Evolutionary conservation across 2,888 invertebrate species (phyloP), one percentile per base, ranked within the genome.

Genomic region (Odontocolon sp.): DNA sequence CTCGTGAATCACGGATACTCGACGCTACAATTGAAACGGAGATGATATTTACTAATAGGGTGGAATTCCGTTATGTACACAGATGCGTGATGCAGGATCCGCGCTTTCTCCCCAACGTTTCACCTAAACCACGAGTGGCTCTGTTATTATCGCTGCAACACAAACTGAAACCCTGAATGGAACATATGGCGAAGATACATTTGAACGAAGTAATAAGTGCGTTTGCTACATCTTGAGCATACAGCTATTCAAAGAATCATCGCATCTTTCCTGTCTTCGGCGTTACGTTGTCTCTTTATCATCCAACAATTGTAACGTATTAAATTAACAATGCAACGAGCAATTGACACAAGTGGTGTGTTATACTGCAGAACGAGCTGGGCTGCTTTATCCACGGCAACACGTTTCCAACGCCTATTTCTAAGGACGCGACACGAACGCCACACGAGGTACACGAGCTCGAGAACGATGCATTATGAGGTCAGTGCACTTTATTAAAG

Each of bases 341-440:
- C 68, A 69, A 69, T 74, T 74, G 68, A 74, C 74, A 74, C 74
- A 74, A 74, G 74, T 74, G 74, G 38, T 47, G 63, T 68, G 63
- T n/a, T n/a, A n/a, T 4, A 56, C 33, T 74, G 63, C 40, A 33
- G 21, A 54, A 31, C 1, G 33, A 33, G 45, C 33, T 38, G 63
- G 26, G 56, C 42, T 47, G 47, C 56, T 74, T 74, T 74, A 63
- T 56, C 40, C 40, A 14, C 56, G 42, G 26, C 45, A 57, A 47
- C 71, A 57, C 57, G 38, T 56, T 63, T 63, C 16, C 68, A 69
- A 56, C 47, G 36, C 11, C 36, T 67, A 61, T 63, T 57, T 56
- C 45, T 57, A 31, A 69, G 63, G 68, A 57, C 47, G 42, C 56
- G 38, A 36, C n/a, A n/a, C n/a, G 40, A 45, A 63, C 31, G 16